These are phyloP conservation scores for Deroplatys truncata DNA, from an alignment of 2,888 invertebrate genomes.

Conservation along the genomic window DNA sequence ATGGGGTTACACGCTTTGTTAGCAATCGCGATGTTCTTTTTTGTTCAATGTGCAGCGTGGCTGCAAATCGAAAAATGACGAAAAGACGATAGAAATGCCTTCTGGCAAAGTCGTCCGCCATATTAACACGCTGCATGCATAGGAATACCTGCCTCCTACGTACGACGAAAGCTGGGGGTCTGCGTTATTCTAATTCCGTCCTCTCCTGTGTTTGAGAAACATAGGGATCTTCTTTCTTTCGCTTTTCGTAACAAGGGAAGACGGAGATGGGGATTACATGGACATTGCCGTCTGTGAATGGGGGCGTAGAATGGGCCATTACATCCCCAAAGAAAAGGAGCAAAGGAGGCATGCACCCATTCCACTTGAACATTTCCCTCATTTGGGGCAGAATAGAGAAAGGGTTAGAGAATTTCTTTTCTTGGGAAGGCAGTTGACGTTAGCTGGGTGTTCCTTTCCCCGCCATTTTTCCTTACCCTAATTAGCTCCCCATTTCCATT, in stretches of 20 bases:
- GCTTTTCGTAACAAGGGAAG: background rate
- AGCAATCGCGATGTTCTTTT: too few species aligned
- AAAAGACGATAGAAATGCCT: background rate
- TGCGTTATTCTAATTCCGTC: background rate
- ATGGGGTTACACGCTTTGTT: too few species aligned
- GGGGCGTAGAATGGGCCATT: slow-evolving; percentile 11
- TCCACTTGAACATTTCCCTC: background rate
- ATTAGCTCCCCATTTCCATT: slow-evolving; percentile 10
- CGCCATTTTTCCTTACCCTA: background rate
- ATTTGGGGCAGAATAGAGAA: background rate
- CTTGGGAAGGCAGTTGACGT: background rate
- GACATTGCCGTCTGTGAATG: slow-evolving; percentile 10
- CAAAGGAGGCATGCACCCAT: background rate
- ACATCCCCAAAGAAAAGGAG: slow-evolving; percentile 7
- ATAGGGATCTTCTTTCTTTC: background rate
- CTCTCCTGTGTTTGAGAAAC: background rate
- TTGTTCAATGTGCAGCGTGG: too few species aligned
- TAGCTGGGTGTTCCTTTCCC: background rate
- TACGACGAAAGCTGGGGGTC: background rate
- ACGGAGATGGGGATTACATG: background rate
- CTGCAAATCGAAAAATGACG: background rate
- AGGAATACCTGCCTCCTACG: background rate
- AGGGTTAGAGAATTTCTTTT: background rate
- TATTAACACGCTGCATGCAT: background rate
- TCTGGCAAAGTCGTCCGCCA: background rate